Evolutionary conservation across 2,113 vertebrate genomes (phyloP), one percentile per base, ranked within the genome.

Genomic region (Halcyon senegalensis): DNA sequence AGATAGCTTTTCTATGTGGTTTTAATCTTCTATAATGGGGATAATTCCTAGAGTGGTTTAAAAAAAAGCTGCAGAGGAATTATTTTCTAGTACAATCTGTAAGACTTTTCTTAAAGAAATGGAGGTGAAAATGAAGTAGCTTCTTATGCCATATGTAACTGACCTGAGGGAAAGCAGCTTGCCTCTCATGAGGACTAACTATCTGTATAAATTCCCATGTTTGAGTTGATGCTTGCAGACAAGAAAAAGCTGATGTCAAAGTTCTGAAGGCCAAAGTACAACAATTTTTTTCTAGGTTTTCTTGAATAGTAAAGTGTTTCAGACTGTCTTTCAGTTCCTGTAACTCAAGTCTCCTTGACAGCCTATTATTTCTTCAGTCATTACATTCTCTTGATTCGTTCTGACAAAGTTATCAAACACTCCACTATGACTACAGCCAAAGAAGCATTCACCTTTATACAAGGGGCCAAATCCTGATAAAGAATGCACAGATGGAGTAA

Each of bases 301-400:
- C 84, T 87, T 89, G 91, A 96, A 93, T 39, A 94, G 62, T 75
- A 96, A 86, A 91, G 60, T 0, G 0, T 82, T 96, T 93, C 4
- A 17, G 91, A 88, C 94, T 95, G 8, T 88, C 92, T 91, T 94
- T 97, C 56, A 9, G 55, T 87, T 96, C 75, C 53, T 91, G 77
- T 95, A 93, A 93, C 55, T 94, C 73, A 74, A 72, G 84, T 58
- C 37, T 91, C 91, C 92, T 90, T 94, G 96, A 94, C 97, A 97
- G 94, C 68, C 84, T 85, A 59, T 97, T 96, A 96, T 95, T 95
- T 91, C 86, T 90, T 88, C 56, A 72, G 88, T 92, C 95, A 77
- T 96, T 93, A 86, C 37, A 9, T 90, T 96, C 66, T 79, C 66
- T 74, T 69, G 77, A 96, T 94, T 89, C 68, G 58, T 93, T 90